Evolutionary conservation across 1,140 invertebrate species (phyloP).

Genomic region (Drosophila triauraria): DNA sequence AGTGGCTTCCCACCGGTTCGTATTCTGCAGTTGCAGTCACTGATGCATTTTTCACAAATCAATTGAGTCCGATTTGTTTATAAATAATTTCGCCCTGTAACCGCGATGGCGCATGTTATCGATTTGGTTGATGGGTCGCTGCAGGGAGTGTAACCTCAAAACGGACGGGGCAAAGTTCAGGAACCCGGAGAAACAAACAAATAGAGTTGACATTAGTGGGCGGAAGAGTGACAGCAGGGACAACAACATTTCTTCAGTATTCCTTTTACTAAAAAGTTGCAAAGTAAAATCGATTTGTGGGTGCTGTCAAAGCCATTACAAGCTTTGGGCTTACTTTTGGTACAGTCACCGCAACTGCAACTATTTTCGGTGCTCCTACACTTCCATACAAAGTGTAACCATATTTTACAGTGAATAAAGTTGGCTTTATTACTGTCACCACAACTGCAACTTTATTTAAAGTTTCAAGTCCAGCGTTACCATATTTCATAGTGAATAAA

Average conservation of each 20-base stretch:
- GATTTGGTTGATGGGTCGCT: slow-evolving; percentile 28
- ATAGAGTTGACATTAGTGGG: slow-evolving; percentile 32
- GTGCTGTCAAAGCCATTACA: background rate
- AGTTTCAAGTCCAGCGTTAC: too few species aligned
- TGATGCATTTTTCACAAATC: slow-evolving; percentile 49
- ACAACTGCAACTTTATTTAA: background rate
- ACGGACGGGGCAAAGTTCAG: slow-evolving; percentile 36
- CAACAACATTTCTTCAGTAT: slow-evolving; percentile 1
- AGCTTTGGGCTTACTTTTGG: background rate
- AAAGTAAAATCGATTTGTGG: slow-evolving; percentile 8
- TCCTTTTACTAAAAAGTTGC: background rate
- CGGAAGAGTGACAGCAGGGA: slow-evolving; percentile 1
- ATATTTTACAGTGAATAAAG: too few species aligned
- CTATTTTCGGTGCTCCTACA: background rate
- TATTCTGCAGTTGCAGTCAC: background rate
- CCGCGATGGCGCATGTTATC: slow-evolving; percentile 36
- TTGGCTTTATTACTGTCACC: background rate
- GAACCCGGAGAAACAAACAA: slow-evolving; percentile 4
- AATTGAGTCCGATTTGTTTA: slow-evolving; percentile 74
- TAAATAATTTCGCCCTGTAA: slow-evolving; percentile 41
- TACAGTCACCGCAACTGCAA: background rate
- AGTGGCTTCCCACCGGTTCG: slow-evolving; percentile 46
- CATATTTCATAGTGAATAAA: too few species aligned
- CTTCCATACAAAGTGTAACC: too few species aligned
- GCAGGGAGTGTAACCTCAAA: slow-evolving; percentile 28